Base-by-base conservation (phyloP, 1,140 invertebrate species). In the Drosophila sturtevanti region DNA sequence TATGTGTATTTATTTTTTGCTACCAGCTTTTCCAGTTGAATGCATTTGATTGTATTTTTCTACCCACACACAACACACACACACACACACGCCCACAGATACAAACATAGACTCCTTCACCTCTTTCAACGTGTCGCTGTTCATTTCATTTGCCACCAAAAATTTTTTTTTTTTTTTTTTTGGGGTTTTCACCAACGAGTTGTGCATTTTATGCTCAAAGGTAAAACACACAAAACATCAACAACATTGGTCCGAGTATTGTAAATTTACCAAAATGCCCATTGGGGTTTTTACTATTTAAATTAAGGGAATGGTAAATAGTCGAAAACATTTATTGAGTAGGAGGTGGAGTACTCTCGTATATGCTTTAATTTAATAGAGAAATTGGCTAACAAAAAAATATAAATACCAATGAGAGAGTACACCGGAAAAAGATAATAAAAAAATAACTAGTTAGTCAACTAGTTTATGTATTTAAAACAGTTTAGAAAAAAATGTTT, bases 11-110 rank as follows among this genome's bases (percentile, higher is more conserved):
- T 87, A 89, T 87, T 86, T 87, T 56, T 87, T 89, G 66, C 72
- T 71, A 82, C 81, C 82, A 82, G 82, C 82, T 87, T 87, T 87
- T 87, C 84, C 84, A 67, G 63, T 34, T 76, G 72, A 89, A 87
- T 87, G 85, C 84, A 87, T 84, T 89, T 87, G 84, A 87, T 87
- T 87, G 84, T 87, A 77, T 82, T 87, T 87, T 89, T 69, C 16
- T 16, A 14, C 41, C 41, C 41, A 44, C 41, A 48, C 82, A 77
- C 62, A 60, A 78, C 72, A 44, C 77, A 12, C 31, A 18, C 21
- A 24, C 58, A 41, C 16, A 38, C 34, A n/a, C 66, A 73, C 65
- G 59, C 31, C 60, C 60, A 27, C 38, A 61, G 55, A 68, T 44
- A 61, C 48, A 64, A 60, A 59, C 16, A 38, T 51, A 16, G 63